Percentiles rank a stretch among this genome's conserved stretches.
phyloP scores from a whole-genome alignment of 2,888 invertebrate genomes.

The Amiota mariae region DNA sequence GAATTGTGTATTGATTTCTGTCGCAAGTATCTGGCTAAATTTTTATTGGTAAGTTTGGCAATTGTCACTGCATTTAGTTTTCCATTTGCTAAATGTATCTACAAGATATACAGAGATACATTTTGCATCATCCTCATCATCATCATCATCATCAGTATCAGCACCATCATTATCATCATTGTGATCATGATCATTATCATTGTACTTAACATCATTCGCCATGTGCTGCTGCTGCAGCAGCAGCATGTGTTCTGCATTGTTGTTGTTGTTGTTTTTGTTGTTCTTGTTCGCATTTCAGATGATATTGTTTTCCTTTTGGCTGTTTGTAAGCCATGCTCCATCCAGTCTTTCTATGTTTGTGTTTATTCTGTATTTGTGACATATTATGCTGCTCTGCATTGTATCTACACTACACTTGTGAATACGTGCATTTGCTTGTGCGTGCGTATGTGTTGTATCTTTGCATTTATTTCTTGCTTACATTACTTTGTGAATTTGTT shows the following conservation, averaged over 20 bases:
- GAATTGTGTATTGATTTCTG: too few relatives aligned
- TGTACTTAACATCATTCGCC: not conserved
- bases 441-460: not conserved
- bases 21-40: conserved; percentile 17
- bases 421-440: not conserved
- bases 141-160: not conserved
- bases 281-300: conserved; percentile 1
- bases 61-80: not conserved
- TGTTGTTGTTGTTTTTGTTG: conserved; percentile 24
- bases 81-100: conserved; percentile 17
- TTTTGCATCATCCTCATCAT: not conserved
- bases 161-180: too few relatives aligned
- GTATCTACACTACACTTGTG: not conserved
- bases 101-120: not conserved
- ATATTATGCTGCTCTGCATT: conserved; percentile 15
- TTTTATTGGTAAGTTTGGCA: conserved; percentile 14
- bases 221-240: too few relatives aligned
- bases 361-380: conserved; percentile 3
- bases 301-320: conserved; percentile 30
- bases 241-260: not conserved
- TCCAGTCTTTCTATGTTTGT: not conserved
- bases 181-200: too few relatives aligned
- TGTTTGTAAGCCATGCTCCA: conserved; percentile 23
- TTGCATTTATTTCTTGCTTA: not conserved
- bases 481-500: not conserved